Percentiles rank a stretch among this genome's conserved stretches.
Conservation (phyloP, 2,888 invertebrate genomes). For the Melanchra persicariae region DNA sequence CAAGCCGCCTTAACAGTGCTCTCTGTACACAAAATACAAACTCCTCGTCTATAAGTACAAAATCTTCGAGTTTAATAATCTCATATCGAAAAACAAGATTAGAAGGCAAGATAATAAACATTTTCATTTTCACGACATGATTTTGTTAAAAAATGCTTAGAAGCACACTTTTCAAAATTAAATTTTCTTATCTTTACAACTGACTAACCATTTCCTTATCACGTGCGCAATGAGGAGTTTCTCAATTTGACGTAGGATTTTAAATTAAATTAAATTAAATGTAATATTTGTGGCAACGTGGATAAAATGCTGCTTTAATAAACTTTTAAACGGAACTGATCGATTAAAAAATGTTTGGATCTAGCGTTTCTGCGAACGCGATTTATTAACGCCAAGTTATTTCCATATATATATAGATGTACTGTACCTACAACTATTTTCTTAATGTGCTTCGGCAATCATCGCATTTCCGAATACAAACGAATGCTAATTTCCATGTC, state of each 20-base stretch:
- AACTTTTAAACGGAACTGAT: slow-evolving; percentile 3
- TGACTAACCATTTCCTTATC: slow-evolving; percentile 67
- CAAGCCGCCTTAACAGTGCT: slow-evolving; percentile 14
- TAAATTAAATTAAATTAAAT: slow-evolving; percentile 60
- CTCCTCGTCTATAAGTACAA: slow-evolving; percentile 12
- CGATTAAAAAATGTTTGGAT: slow-evolving; percentile 3
- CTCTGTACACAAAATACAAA: slow-evolving; percentile 24
- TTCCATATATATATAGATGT: too few relatives aligned
- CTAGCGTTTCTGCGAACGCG: not conserved
- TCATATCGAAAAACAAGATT: slow-evolving; percentile 57
- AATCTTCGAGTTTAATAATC: slow-evolving; percentile 30
- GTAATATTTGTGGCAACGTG: slow-evolving; percentile 42
- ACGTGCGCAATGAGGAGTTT: slow-evolving; percentile 59
- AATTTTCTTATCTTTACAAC: slow-evolving; percentile 74
- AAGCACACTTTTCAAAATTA: slow-evolving; percentile 76
- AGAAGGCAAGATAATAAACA: slow-evolving; percentile 55
- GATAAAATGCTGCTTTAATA: slow-evolving; percentile 5
- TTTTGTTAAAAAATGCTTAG: slow-evolving; percentile 70
- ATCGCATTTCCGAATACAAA: too few relatives aligned
- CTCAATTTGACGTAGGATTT: slow-evolving; percentile 52
- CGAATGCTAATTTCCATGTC: too few relatives aligned
- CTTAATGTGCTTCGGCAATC: too few relatives aligned
- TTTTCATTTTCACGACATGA: slow-evolving; percentile 67
- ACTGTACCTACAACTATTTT: too few relatives aligned
- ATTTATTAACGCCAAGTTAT: not conserved